These are phyloP conservation scores for Trematomus loennbergii DNA, from an alignment of 2,113 vertebrate genomes.

Conservation along the genomic window DNA sequence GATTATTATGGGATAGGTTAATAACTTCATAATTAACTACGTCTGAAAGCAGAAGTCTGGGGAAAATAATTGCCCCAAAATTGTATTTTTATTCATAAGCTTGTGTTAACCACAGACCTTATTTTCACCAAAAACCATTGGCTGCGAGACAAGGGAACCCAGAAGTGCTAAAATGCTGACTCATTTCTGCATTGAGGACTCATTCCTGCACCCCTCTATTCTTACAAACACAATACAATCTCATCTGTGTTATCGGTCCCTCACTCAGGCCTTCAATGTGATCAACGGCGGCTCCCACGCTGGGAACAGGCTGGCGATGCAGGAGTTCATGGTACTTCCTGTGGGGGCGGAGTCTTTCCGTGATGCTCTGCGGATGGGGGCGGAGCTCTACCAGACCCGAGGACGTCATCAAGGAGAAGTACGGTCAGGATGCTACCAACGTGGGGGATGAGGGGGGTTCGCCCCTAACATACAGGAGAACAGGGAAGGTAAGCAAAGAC, in stretches of 20 bases:
- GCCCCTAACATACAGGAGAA: constrained; percentile 95
- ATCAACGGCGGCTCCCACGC: constrained; percentile 95
- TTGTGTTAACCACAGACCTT: too few species aligned
- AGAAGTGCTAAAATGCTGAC: too few species aligned
- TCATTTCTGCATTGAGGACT: too few species aligned
- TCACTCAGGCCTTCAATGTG: constrained; percentile 91
- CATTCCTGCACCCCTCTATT: background rate
- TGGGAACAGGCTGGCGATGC: constrained; percentile 94
- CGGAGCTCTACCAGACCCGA: constrained; percentile 93
- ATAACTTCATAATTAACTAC: too few species aligned
- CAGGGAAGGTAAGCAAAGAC: constrained; percentile 87
- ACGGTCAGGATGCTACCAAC: constrained; percentile 93
- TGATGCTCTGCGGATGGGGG: constrained; percentile 91
- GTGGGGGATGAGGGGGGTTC: constrained; percentile 95
- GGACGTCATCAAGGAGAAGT: constrained; percentile 94
- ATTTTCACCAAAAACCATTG: too few species aligned
- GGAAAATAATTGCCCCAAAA: too few species aligned
- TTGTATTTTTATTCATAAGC: too few species aligned
- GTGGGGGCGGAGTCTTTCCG: constrained; percentile 94
- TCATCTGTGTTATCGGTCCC: background rate
- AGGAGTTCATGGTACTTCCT: constrained; percentile 95
- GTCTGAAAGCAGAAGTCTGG: too few species aligned
- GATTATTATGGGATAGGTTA: too few species aligned
- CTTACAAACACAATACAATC: background rate
- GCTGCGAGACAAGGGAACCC: too few species aligned